These are phyloP conservation scores for Megathymus violae DNA, from an alignment of 1,140 invertebrate species.

Conservation along the genomic window DNA sequence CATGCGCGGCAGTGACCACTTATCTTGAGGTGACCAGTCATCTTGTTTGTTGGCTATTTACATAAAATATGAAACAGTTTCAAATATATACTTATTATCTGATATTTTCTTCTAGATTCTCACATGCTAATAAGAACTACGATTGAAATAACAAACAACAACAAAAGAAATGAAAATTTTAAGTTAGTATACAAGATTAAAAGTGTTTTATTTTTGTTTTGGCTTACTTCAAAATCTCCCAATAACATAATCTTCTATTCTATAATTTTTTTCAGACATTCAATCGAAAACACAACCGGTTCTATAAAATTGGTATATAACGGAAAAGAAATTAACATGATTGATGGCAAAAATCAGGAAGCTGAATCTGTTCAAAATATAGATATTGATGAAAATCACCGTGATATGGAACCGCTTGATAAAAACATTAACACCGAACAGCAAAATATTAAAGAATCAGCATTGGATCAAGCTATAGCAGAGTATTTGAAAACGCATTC, in stretches of 20 bases:
- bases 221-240: too few species aligned
- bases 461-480: constrained; percentile 49
- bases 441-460: constrained; percentile 28
- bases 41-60: too few species aligned
- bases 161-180: constrained; percentile 37
- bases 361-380: constrained; percentile 2
- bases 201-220: constrained; percentile 9
- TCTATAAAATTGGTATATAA: constrained; percentile 63
- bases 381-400: not conserved
- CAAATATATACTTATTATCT: too few species aligned
- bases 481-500: constrained; percentile 54
- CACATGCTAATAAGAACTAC: constrained; percentile 56
- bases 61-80: too few species aligned
- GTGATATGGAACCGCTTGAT: not conserved
- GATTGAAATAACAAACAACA: constrained; percentile 55
- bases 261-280: constrained; percentile 45
- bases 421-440: constrained; percentile 10
- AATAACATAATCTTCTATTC: too few species aligned
- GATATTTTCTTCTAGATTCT: constrained; percentile 46
- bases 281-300: constrained; percentile 51
- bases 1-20: too few species aligned
- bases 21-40: too few species aligned
- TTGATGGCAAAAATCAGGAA: constrained; percentile 29
- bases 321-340: constrained; percentile 55
- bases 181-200: constrained; percentile 42